Percentiles rank a stretch among this genome's conserved stretches.
phyloP scores from a whole-genome alignment of 2,888 invertebrate species.

The Microdon myrmicae region DNA sequence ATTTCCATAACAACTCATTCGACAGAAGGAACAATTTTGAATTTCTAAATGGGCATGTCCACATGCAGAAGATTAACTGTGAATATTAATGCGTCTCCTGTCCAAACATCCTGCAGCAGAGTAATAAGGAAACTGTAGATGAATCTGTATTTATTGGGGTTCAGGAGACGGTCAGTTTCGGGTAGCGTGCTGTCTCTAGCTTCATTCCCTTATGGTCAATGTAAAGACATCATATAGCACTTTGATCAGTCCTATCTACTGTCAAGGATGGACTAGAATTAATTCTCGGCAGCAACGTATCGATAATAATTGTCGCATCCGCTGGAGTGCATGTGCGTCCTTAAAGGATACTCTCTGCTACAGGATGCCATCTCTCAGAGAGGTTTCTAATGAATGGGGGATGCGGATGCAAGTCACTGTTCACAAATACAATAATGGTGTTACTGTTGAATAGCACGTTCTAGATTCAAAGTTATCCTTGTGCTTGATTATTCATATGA shows the following conservation, averaged over 20 bases:
- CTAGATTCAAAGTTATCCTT: conserved; percentile 20
- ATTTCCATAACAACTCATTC: neutral
- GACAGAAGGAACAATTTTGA: conserved; percentile 10
- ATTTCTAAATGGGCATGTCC: conserved; percentile 38
- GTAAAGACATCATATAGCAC: conserved; percentile 14
- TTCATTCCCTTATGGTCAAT: conserved; percentile 19
- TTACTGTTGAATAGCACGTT: conserved; percentile 11
- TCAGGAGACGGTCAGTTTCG: conserved; percentile 35
- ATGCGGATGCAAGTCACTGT: conserved; percentile 21
- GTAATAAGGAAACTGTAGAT: too few species aligned
- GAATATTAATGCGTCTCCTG: conserved; percentile 44
- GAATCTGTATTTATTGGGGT: conserved; percentile 24
- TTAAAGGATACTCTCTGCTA: conserved; percentile 14
- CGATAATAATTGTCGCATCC: conserved; percentile 45
- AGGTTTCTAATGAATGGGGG: conserved; percentile 46
- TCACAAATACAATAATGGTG: conserved; percentile 32
- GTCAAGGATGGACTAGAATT: conserved; percentile 25
- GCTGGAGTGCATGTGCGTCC: conserved; percentile 10
- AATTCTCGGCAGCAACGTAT: conserved; percentile 34
- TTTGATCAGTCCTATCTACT: conserved; percentile 4
- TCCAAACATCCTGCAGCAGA: too few species aligned
- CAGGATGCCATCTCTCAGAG: conserved; percentile 34
- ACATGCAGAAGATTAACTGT: conserved; percentile 47
- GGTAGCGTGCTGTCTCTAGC: conserved; percentile 1
- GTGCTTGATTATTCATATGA: conserved; percentile 45